Base-by-base conservation (phyloP, 2,888 invertebrate genomes). In the Panorpa germanica region DNA sequence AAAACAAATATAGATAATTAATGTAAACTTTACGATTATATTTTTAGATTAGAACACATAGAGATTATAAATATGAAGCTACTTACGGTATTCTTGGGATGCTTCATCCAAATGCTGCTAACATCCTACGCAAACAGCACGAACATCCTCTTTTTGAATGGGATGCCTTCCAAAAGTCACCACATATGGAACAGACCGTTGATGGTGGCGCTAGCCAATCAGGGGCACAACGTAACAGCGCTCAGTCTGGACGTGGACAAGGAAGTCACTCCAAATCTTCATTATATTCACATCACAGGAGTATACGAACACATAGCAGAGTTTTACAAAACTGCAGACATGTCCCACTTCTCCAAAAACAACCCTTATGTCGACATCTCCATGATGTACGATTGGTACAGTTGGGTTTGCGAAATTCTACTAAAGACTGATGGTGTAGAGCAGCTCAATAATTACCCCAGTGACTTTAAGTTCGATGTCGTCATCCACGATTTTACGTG, bases 391-490 rank as follows among this genome's bases (percentile, higher is more conserved):
- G n/a, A n/a, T n/a, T n/a, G n/a, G n/a, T n/a, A n/a, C n/a, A n/a
- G n/a, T n/a, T n/a, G n/a, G n/a, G n/a, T n/a, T n/a, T n/a, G n/a
- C n/a, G n/a, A n/a, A n/a, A n/a, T n/a, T 10, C 9, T 34, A 8
- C 21, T 38, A 49, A 49, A 40, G 51, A 47, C 47, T 1, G 38
- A 43, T 7, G 47, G 47, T 2, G 40, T 47, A 11, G 28, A 43
- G 19, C 31, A 28, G 11, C 34, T 46, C 4, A 29, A 43, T 25
- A 38, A 43, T 15, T 44, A 49, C 35, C 43, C 47, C 0, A 28
- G 41, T 19, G 37, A 44, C 33, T 47, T 44, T 29, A 43, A 43
- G 28, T 46, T 48, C 31, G 49, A 49, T 35, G 23, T 44, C 4
- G 42, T 50, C 9, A 32, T 50, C 3, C 34, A 42, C 8, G 49